These are phyloP conservation scores for Caenorhabditis tropicalis DNA, from an alignment of 1,140 invertebrate genomes.

Conservation along the genomic window DNA sequence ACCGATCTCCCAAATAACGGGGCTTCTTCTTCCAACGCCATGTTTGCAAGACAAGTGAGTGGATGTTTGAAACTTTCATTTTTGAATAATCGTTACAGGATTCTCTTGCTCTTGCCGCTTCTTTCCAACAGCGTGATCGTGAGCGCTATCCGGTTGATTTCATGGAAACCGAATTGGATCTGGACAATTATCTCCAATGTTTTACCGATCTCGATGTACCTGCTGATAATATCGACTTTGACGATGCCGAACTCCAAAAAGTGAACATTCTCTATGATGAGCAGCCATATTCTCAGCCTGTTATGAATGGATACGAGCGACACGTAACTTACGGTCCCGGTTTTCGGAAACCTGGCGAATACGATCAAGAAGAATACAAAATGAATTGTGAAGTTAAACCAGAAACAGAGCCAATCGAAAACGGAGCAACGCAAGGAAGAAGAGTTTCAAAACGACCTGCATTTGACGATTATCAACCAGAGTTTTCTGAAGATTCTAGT, in stretches of 20 bases:
- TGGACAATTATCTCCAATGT: conserved; percentile 27
- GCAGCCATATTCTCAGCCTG: background rate
- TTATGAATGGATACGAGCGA: background rate
- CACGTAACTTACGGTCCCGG: conserved; percentile 1
- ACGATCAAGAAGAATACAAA: conserved; percentile 12
- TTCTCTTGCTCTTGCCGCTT: conserved; percentile 4
- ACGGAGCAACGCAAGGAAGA: background rate
- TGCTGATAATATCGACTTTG: conserved; percentile 40
- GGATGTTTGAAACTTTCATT: background rate
- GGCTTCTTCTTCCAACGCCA: background rate
- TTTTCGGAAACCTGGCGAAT: background rate
- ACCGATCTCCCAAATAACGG: background rate
- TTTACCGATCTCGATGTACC: conserved; percentile 48
- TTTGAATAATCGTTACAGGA: background rate
- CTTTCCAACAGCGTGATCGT: conserved; percentile 23
- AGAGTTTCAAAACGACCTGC: background rate
- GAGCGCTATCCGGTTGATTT: background rate
- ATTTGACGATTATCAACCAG: background rate
- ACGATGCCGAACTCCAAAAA: conserved; percentile 41
- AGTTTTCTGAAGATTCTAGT: background rate
- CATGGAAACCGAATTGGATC: conserved; percentile 26
- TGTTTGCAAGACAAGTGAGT: conserved; percentile 9
- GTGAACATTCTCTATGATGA: conserved; percentile 18
- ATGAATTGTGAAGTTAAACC: conserved; percentile 13
- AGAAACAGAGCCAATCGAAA: background rate